phyloP scores from a whole-genome alignment of 92 coral and sea anemone species.

The Anthopleura xanthogrammica region DNA sequence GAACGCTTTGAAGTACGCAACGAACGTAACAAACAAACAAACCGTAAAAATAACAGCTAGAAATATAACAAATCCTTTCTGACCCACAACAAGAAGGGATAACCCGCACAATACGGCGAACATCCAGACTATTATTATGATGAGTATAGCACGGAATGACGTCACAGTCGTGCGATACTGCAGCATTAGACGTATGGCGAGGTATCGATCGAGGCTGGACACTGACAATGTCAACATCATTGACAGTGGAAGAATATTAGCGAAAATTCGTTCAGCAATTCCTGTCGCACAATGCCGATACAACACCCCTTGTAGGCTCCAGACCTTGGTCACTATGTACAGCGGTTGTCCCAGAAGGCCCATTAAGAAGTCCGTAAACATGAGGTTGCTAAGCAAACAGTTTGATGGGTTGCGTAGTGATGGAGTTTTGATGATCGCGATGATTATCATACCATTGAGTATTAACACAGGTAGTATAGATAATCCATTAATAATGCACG shows the following conservation, averaged over 20 bases:
- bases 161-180: conserved; percentile 38
- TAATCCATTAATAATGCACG: conserved; percentile 16
- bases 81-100: not conserved
- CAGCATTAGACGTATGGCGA: conserved; percentile 42
- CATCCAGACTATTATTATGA: conserved; percentile 14
- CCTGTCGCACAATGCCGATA: conserved; percentile 3
- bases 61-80: not conserved
- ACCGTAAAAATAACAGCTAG: conserved; percentile 21
- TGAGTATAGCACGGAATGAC: conserved; percentile 37
- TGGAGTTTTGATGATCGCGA: conserved; percentile 20
- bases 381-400: conserved; percentile 38
- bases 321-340: conserved; percentile 26
- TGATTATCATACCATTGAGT: conserved; percentile 26
- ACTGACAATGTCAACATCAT: conserved; percentile 31
- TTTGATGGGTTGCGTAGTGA: conserved; percentile 28
- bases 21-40: conserved; percentile 37
- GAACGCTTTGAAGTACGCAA: conserved; percentile 32
- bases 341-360: conserved; percentile 43
- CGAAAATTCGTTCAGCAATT: conserved; percentile 6
- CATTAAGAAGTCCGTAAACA: conserved; percentile 31
- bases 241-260: conserved; percentile 27
- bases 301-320: conserved; percentile 1
- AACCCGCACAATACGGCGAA: conserved; percentile 14
- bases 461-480: conserved; percentile 16
- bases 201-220: conserved; percentile 32